These are phyloP conservation scores for Diabrotica virgifera DNA, from an alignment of 1,140 invertebrate genomes.

Conservation along the genomic window DNA sequence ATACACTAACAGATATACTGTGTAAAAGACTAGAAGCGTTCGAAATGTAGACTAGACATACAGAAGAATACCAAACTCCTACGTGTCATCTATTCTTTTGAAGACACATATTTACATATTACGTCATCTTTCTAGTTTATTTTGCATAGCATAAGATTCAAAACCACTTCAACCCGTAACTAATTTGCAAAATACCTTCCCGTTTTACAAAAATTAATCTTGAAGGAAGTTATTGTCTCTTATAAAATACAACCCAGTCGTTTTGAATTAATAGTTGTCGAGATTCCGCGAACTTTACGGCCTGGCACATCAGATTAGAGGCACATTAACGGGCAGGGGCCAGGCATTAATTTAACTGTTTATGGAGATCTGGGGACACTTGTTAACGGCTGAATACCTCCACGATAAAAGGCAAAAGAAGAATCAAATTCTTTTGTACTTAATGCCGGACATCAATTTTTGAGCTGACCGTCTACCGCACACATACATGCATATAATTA, in stretches of 20 bases:
- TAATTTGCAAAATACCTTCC: no score
- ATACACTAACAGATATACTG: no score
- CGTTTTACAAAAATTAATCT: background rate
- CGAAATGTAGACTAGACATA: no score
- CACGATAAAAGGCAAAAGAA: conserved; percentile 8
- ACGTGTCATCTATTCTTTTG: no score
- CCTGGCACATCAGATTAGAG: conserved; percentile 48
- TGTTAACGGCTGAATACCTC: conserved; percentile 20
- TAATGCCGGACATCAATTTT: conserved; percentile 17
- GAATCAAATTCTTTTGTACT: conserved; percentile 21
- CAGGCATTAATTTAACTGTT: conserved; percentile 48
- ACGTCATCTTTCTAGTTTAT: no score
- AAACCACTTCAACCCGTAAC: no score
- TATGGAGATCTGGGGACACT: conserved; percentile 38
- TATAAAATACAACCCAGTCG: conserved; percentile 44
- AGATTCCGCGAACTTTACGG: conserved; percentile 47
- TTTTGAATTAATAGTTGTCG: conserved; percentile 46
- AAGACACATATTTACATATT: no score
- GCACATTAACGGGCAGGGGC: conserved; percentile 44
- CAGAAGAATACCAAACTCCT: no score
- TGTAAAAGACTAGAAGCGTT: no score
- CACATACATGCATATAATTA: conserved; percentile 4
- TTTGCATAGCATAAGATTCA: no score
- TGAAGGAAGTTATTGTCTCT: conserved; percentile 34
- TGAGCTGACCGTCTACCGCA: conserved; percentile 10